These are phyloP conservation scores for Zoanthus sociatus DNA, from an alignment of 92 coral and sea anemone genomes.

Conservation along the genomic window DNA sequence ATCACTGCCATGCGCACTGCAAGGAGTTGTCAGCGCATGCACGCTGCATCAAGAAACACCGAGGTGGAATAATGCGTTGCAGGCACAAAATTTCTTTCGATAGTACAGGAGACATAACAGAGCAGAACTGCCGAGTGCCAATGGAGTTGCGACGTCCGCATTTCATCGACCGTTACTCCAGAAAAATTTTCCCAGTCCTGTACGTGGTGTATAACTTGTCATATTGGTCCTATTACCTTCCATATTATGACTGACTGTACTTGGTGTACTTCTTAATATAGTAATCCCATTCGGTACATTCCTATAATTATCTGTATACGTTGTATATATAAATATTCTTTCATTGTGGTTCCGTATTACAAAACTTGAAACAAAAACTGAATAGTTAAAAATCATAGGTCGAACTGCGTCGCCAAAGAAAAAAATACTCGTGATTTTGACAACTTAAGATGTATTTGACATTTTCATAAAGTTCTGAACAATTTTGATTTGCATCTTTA, in stretches of 20 bases:
- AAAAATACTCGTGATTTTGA: too few relatives aligned
- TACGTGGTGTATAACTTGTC: slow-evolving; percentile 77
- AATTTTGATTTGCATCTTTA: too few relatives aligned
- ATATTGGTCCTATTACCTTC: slow-evolving; percentile 87
- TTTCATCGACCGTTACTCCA: slow-evolving; percentile 78
- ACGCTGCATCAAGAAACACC: neutral
- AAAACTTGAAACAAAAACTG: too few relatives aligned
- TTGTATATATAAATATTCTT: neutral
- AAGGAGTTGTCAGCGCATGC: slow-evolving; percentile 42
- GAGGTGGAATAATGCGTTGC: neutral
- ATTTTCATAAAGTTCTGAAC: too few relatives aligned
- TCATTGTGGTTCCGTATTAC: too few relatives aligned
- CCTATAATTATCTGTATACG: neutral
- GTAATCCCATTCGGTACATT: neutral
- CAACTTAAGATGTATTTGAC: too few relatives aligned
- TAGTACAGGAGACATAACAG: slow-evolving; percentile 39
- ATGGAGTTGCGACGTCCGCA: slow-evolving; percentile 58
- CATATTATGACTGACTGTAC: slow-evolving; percentile 24
- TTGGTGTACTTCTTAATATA: neutral
- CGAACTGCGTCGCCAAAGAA: too few relatives aligned
- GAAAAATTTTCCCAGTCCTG: slow-evolving; percentile 76
- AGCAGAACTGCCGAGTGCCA: slow-evolving; percentile 18
- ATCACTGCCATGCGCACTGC: slow-evolving; percentile 54
- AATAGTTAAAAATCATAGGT: too few relatives aligned
- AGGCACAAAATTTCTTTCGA: slow-evolving; percentile 20